A percentile compares a stretch with the other conserved stretches of the same genome.
Conservation (phyloP, 2,888 invertebrate genomes). For the Volucella inanis region DNA sequence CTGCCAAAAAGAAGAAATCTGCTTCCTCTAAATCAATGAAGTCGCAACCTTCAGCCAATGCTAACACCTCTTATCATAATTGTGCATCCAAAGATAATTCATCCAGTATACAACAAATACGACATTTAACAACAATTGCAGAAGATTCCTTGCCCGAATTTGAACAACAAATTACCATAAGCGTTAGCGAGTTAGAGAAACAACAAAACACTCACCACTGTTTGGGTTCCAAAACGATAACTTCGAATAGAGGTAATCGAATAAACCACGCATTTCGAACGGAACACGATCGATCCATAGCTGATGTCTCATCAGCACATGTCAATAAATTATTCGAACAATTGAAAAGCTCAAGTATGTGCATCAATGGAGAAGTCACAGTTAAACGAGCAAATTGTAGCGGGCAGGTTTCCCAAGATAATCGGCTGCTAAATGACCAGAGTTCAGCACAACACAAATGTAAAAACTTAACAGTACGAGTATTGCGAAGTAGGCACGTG, state of each 20-base stretch:
- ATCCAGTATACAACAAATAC: conserved; percentile 23
- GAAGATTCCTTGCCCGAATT: conserved; percentile 25
- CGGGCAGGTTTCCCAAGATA: conserved; percentile 48
- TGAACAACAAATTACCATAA: background rate
- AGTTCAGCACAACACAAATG: background rate
- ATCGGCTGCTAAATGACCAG: background rate
- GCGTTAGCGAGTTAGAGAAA: conserved; percentile 2
- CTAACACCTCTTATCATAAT: background rate
- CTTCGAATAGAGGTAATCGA: too few species aligned
- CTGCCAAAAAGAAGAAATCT: too few species aligned
- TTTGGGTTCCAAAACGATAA: conserved; percentile 5
- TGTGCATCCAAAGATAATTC: background rate
- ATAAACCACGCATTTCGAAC: conserved; percentile 23
- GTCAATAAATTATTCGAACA: conserved; percentile 59
- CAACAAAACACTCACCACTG: background rate
- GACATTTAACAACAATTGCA: conserved; percentile 20
- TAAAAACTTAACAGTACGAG: conserved; percentile 24
- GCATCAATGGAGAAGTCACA: background rate
- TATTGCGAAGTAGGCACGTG: conserved; percentile 20
- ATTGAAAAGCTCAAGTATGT: conserved; percentile 46
- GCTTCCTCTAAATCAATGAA: too few species aligned
- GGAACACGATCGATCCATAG: conserved; percentile 55
- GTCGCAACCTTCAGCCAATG: background rate
- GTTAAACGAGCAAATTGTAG: background rate
- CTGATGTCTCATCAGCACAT: conserved; percentile 48